A percentile compares a stretch with the other conserved stretches of the same genome.
These are phyloP conservation scores for Varecia variegata DNA, from an alignment of 2,797 vertebrate genomes.

Conservation along the genomic window DNA sequence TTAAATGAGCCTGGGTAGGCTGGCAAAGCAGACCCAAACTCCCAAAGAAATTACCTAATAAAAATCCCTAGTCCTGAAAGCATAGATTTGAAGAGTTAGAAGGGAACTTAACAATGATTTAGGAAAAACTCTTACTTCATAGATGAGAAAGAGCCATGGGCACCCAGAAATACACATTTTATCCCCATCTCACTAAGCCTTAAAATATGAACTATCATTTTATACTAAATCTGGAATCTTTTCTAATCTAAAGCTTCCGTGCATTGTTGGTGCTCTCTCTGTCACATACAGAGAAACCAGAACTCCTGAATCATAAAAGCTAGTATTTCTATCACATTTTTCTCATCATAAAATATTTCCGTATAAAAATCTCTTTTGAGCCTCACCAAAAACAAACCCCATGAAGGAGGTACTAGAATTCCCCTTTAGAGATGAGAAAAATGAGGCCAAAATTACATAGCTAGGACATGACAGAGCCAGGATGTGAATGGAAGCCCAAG, in stretches of 20 bases:
- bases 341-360: not conserved
- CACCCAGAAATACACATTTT: not conserved
- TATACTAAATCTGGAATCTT: slow-evolving; percentile 1
- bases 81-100: not conserved
- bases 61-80: not conserved
- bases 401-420: not conserved
- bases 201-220: not conserved
- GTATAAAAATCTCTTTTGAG: not conserved
- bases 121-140: not conserved
- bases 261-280: not conserved
- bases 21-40: not conserved
- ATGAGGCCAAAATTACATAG: not conserved
- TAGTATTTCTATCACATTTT: not conserved
- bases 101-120: not conserved
- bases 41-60: not conserved
- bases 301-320: not conserved
- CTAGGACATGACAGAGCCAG: not conserved
- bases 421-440: slow-evolving; percentile 6
- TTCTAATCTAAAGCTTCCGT: not conserved
- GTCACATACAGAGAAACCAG: not conserved
- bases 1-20: not conserved
- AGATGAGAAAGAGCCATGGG: not conserved
- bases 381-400: not conserved
- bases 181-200: not conserved
- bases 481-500: not conserved